Evolutionary conservation across 2,113 vertebrate genomes (phyloP).

Genomic region (Jacana jacana): DNA sequence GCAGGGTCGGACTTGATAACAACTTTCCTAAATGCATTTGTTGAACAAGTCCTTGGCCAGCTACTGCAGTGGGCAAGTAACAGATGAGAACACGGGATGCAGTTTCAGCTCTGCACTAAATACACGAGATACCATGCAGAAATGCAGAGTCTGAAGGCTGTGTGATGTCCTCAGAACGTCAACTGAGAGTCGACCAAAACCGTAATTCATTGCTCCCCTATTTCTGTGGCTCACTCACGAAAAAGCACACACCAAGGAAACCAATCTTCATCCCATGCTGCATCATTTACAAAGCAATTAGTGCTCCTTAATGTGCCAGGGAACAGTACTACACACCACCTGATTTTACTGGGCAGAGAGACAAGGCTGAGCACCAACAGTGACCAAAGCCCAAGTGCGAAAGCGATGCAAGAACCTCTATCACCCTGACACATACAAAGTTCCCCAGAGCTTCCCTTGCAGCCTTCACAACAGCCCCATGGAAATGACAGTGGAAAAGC

Average conservation of each 20-base stretch:
- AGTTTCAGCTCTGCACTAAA: background rate
- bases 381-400: background rate
- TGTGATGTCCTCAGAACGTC: background rate
- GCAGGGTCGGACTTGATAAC: rapidly evolving
- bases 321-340: background rate
- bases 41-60: background rate
- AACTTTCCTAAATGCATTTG: background rate
- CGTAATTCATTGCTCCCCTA: rapidly evolving
- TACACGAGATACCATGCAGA: background rate
- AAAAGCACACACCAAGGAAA: background rate
- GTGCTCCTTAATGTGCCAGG: background rate
- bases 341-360: background rate
- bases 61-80: background rate
- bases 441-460: background rate
- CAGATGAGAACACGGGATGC: background rate
- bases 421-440: background rate
- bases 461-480: rapidly evolving
- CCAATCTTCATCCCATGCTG: background rate
- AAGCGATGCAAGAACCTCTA: rapidly evolving
- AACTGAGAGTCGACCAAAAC: background rate
- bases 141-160: background rate
- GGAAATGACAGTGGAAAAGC: background rate
- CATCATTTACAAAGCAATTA: background rate
- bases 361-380: background rate
- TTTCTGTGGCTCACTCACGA: background rate